Evolutionary conservation across 2,113 vertebrate species (phyloP), one percentile per base, ranked within the genome.

Genomic region (Tachycineta bicolor): DNA sequence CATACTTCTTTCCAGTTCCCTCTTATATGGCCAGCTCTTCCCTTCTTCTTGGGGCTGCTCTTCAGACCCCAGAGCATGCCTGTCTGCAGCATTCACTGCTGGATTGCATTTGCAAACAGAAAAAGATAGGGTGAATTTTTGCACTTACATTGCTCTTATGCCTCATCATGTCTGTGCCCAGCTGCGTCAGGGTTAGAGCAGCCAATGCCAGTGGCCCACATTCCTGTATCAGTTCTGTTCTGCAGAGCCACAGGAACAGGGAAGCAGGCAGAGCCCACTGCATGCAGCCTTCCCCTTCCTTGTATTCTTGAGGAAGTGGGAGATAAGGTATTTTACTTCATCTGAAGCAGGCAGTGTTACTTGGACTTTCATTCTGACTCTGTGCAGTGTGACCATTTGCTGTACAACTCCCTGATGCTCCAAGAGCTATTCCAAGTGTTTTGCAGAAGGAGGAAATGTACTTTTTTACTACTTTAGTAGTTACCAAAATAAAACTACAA

Each of bases 401-500:
- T 49, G 9, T n/a, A 70, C 39, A 56, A 58, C 47, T 60, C 7
- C 1, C 37, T 26, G 60, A 44, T 89, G 79, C 56, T 83, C n/a
- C 33, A 53, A 53, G 62, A 92, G 65, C 60, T 78, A 47, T 60
- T 84, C 62, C 2, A 6, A 60, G 53, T 19, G 8, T 70, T 94
- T 58, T 78, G 53, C 46, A 87, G 65, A 46, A 92, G 68, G 69
- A 83, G 75, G 52, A 75, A 75, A 75, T 47, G 74, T 65, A 58
- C 12, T 41, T 81, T 92, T 75, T 81, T 83, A 81, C 80, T 90
- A 75, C n/a, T 95, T 86, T 26, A 47, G 53, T 49, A 75, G 83
- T 50, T 75, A 65, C 77, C 79, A 75, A 94, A 93, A 95, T 89
- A 79, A 94, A 91, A 82, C 76, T 75, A 75, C 62, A 96, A 75